These are phyloP conservation scores for Euthynnus affinis DNA, from an alignment of 2,797 vertebrate genomes.

Conservation along the genomic window DNA sequence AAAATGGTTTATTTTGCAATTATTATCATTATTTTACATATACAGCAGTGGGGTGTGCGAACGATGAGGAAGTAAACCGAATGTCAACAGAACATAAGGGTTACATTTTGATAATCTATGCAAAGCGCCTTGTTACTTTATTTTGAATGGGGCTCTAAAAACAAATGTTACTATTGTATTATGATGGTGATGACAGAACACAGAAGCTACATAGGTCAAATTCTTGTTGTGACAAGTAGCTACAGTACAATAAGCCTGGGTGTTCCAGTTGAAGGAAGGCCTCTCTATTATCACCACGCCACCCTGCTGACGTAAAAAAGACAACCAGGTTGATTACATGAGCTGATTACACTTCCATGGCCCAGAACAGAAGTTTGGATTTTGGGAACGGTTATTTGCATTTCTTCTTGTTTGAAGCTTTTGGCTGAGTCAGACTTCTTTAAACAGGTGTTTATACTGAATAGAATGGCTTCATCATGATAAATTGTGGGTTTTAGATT, in stretches of 20 bases:
- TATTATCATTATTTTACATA: not conserved
- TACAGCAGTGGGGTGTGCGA: not conserved
- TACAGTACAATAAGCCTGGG: slow-evolving; percentile 1
- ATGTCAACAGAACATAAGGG: not conserved
- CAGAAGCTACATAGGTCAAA: slow-evolving; percentile 2
- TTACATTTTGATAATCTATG: not conserved
- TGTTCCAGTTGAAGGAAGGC: slow-evolving; percentile 20
- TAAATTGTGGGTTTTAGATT: slow-evolving; percentile 44
- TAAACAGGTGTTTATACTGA: slow-evolving; percentile 42
- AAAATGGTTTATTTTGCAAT: not conserved
- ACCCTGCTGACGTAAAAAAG: slow-evolving; percentile 26
- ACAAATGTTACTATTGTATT: not conserved
- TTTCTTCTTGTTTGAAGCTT: slow-evolving; percentile 21
- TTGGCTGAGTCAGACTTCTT: slow-evolving; percentile 26
- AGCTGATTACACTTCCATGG: slow-evolving; percentile 29
- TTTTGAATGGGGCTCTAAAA: not conserved
- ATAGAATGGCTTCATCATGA: slow-evolving; percentile 22
- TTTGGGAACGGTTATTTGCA: slow-evolving; percentile 50
- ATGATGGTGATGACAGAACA: not conserved
- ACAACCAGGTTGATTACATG: slow-evolving; percentile 17
- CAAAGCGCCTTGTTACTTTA: not conserved
- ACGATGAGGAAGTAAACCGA: not conserved
- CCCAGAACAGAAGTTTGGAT: slow-evolving; percentile 46
- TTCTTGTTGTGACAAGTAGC: slow-evolving; percentile 37
- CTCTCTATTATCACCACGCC: slow-evolving; percentile 11